A percentile compares a stretch with the other conserved stretches of the same genome.
Evolutionary conservation across 2,888 invertebrate genomes (phyloP).

Genomic region (Crepidodera aurea): DNA sequence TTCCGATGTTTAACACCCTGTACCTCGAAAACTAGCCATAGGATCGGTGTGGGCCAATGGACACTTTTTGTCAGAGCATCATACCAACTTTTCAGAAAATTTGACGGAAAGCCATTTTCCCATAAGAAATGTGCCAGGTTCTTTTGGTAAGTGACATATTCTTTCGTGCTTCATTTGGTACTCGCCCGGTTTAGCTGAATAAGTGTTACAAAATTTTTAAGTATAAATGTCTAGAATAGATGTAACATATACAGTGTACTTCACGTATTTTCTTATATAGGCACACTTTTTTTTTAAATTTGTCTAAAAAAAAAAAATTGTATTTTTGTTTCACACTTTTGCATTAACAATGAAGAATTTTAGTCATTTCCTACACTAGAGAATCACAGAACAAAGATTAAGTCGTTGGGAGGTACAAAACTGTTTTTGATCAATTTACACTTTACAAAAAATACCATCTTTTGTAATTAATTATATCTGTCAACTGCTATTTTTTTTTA

Average conservation of each 20-base stretch:
- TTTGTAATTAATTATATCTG: too few relatives aligned
- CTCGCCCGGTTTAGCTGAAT: conserved; percentile 36
- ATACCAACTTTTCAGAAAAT: too few relatives aligned
- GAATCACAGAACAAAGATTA: conserved; percentile 16
- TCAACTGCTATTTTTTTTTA: background rate
- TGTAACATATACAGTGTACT: conserved; percentile 52
- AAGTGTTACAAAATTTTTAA: conserved; percentile 44
- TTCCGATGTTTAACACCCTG: too few relatives aligned
- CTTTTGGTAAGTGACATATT: too few relatives aligned
- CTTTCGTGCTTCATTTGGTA: conserved; percentile 11
- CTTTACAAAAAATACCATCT: background rate
- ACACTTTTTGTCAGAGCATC: too few relatives aligned
- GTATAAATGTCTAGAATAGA: conserved; percentile 51
- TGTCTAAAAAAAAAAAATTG: conserved; percentile 4
- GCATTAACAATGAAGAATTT: conserved; percentile 10
- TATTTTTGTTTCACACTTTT: background rate
- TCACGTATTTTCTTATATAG: conserved; percentile 52
- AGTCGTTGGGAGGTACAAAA: background rate
- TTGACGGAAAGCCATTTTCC: too few relatives aligned
- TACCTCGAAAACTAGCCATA: too few relatives aligned
- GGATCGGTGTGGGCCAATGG: too few relatives aligned
- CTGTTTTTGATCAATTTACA: background rate
- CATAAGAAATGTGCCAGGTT: too few relatives aligned
- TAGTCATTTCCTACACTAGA: conserved; percentile 30
- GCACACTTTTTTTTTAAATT: conserved; percentile 43